These are phyloP conservation scores for Ammodytes dubius DNA, from an alignment of 2,113 vertebrate genomes.

Conservation along the genomic window DNA sequence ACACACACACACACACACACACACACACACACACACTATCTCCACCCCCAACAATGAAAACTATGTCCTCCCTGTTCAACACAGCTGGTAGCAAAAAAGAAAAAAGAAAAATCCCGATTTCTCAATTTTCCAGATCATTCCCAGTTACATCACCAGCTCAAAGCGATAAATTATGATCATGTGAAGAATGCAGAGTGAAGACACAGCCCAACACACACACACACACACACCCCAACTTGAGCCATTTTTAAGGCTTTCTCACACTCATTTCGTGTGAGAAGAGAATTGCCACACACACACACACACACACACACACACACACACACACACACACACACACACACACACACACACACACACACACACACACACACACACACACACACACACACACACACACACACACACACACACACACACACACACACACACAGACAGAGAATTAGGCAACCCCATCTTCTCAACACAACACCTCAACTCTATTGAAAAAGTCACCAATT, in stretches of 20 bases:
- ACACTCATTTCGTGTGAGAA: background rate
- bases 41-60: constrained; percentile 51
- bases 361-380: no score
- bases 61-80: constrained; percentile 16
- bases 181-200: background rate
- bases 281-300: background rate
- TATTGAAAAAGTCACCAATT: background rate
- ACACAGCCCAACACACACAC: background rate
- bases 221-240: no score
- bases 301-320: no score
- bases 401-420: no score
- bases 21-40: constrained; percentile 3
- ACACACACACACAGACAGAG: background rate
- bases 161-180: background rate
- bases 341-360: no score
- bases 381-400: no score
- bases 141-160: background rate
- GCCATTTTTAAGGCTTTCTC: no score
- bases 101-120: background rate
- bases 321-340: no score
- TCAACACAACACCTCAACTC: constrained; percentile 1
- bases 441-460: background rate
- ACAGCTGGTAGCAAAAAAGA: background rate
- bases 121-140: background rate
- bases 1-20: constrained; percentile 7